phyloP scores from a whole-genome alignment of 2,113 vertebrate species.

The Vidua macroura region DNA sequence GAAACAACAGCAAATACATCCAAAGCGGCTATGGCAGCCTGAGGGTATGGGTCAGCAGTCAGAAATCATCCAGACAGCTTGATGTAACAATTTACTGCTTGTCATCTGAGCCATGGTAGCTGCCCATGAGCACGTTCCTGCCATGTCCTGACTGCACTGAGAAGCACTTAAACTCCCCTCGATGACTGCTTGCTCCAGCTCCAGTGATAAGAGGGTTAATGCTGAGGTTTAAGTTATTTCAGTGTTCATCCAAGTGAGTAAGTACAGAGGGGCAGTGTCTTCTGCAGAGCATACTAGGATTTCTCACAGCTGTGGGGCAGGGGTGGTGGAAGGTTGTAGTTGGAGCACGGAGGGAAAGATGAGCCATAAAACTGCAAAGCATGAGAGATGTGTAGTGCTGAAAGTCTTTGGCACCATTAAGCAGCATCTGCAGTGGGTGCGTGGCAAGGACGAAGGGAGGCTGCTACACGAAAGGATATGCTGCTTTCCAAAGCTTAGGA shows the following conservation, averaged over 20 bases:
- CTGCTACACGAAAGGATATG: neutral
- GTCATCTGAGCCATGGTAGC: neutral
- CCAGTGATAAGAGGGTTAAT: slow-evolving; percentile 10
- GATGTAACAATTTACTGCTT: neutral
- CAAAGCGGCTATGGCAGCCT: slow-evolving; percentile 11
- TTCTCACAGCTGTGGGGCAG: slow-evolving; percentile 19
- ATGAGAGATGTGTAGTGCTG: neutral
- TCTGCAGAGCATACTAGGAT: neutral
- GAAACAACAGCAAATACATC: neutral
- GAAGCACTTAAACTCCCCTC: neutral
- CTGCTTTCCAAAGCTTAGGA: neutral
- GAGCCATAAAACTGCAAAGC: neutral
- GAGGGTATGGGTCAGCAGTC: slow-evolving; percentile 24
- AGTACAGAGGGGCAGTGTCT: slow-evolving; percentile 1
- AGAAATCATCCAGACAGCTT: neutral
- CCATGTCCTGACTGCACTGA: neutral
- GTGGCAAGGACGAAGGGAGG: neutral
- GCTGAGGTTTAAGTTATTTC: slow-evolving; percentile 15
- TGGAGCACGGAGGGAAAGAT: neutral
- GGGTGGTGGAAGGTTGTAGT: neutral
- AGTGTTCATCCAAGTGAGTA: slow-evolving; percentile 8
- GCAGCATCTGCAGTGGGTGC: neutral
- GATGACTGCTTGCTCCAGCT: neutral
- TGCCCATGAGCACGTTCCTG: neutral
- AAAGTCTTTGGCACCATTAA: neutral